Evolutionary conservation across 2,888 invertebrate genomes (phyloP).

Genomic region (Oscheius myriophilus): DNA sequence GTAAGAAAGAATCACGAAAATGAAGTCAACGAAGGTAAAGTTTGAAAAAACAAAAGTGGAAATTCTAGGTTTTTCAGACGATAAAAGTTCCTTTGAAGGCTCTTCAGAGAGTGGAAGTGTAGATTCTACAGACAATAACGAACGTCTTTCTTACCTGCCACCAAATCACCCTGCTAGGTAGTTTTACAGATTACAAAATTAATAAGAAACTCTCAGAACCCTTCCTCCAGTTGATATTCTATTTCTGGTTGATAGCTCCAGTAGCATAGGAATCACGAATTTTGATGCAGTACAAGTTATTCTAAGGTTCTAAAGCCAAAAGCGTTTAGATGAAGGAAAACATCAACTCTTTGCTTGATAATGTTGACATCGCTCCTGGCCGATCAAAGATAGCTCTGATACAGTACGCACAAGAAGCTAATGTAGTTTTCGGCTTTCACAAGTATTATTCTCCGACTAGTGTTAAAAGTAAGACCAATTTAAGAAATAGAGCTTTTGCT

Average conservation of each 20-base stretch:
- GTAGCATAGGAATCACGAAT: conserved; percentile 62
- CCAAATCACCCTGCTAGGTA: conserved; percentile 56
- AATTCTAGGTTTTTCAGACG: conserved; percentile 2
- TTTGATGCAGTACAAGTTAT: conserved; percentile 55
- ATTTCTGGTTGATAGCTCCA: conserved; percentile 61
- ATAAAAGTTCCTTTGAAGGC: conserved; percentile 6
- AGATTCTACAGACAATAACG: not conserved
- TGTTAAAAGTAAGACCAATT: conserved; percentile 51
- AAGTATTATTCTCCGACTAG: conserved; percentile 57
- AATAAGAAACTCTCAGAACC: conserved; percentile 22
- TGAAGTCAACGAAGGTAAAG: too few species aligned
- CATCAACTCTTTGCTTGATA: conserved; percentile 50
- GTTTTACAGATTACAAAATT: too few species aligned
- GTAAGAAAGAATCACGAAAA: too few species aligned
- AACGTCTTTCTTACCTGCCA: conserved; percentile 34
- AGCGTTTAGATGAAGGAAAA: conserved; percentile 56
- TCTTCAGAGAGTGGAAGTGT: conserved; percentile 1
- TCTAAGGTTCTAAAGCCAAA: too few species aligned
- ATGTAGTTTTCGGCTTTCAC: conserved; percentile 67
- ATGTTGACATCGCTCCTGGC: conserved; percentile 65
- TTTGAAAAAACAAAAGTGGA: not conserved
- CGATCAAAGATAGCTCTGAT: conserved; percentile 59
- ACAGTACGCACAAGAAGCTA: conserved; percentile 62
- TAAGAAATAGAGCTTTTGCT: too few species aligned
- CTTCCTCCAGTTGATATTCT: conserved; percentile 67